These are phyloP conservation scores for Florisuga fusca DNA, from an alignment of 2,797 vertebrate genomes.

Conservation along the genomic window DNA sequence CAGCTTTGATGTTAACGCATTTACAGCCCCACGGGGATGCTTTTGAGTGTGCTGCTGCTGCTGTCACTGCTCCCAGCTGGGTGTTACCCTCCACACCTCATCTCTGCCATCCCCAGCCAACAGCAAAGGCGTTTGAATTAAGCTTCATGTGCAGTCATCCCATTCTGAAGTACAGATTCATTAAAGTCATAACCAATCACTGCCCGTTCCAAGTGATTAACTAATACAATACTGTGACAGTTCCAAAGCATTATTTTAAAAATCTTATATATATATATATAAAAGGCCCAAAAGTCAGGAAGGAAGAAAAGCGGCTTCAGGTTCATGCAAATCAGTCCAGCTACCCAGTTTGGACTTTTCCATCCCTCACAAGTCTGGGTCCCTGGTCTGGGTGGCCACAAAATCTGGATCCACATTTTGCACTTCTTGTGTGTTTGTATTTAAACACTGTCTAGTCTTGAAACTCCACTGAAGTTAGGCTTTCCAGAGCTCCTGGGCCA, in stretches of 20 bases:
- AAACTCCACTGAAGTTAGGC: background rate
- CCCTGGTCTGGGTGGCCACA: accelerated
- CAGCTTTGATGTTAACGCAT: background rate
- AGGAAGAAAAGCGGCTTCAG: background rate
- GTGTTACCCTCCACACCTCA: background rate
- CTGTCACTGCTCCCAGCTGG: background rate
- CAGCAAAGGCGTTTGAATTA: background rate
- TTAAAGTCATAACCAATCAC: background rate
- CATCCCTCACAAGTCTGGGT: background rate
- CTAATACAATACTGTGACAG: background rate
- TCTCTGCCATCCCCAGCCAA: background rate
- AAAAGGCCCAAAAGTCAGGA: background rate
- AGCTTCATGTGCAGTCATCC: background rate
- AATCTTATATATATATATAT: background rate
- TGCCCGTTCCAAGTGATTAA: background rate
- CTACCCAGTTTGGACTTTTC: background rate
- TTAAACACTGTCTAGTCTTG: background rate
- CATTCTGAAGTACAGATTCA: background rate
- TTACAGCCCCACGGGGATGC: background rate
- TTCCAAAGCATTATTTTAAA: background rate
- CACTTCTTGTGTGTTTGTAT: background rate
- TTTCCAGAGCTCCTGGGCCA: background rate
- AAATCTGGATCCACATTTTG: background rate
- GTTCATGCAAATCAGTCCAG: background rate
- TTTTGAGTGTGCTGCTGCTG: background rate